These are phyloP conservation scores for Battus philenor DNA, from an alignment of 1,140 invertebrate species.

Conservation along the genomic window DNA sequence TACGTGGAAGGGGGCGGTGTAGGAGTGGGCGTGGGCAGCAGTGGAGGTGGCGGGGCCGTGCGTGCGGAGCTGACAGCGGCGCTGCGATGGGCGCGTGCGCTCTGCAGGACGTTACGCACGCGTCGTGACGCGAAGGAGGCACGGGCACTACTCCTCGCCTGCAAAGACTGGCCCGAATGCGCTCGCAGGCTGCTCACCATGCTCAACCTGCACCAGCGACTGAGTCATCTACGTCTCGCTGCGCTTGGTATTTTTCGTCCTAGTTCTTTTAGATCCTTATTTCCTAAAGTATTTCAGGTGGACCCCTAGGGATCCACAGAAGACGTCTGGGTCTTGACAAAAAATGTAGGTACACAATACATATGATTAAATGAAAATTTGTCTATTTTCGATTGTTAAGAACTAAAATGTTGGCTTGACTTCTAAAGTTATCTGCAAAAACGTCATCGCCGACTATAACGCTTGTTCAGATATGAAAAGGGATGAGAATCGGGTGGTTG, in stretches of 20 bases:
- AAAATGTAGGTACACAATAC: no score
- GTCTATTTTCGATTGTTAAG: no score
- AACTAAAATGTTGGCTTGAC: no score
- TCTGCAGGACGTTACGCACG: slow-evolving; percentile 82
- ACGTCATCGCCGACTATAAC: no score
- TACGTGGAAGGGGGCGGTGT: slow-evolving; percentile 93
- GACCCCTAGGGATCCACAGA: no score
- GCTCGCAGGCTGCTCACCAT: slow-evolving; percentile 89
- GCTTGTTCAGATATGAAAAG: no score
- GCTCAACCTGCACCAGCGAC: slow-evolving; percentile 93
- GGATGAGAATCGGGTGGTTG: no score
- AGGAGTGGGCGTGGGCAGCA: slow-evolving; percentile 85
- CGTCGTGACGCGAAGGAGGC: slow-evolving; percentile 81
- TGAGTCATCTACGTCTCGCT: slow-evolving; percentile 84
- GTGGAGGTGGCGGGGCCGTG: slow-evolving; percentile 84
- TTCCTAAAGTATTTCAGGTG: no score
- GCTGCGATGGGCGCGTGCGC: slow-evolving; percentile 84
- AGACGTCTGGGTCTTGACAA: no score
- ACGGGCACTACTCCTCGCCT: slow-evolving; percentile 78
- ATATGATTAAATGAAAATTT: no score
- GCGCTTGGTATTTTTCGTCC: slow-evolving; percentile 79
- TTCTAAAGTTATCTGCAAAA: no score
- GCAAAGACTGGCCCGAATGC: slow-evolving; percentile 91
- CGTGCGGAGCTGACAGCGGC: slow-evolving; percentile 86
- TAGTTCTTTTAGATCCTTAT: background rate